Conservation (phyloP, 53 echinoderm and acorn worm species). For the Henricia sp. region DNA sequence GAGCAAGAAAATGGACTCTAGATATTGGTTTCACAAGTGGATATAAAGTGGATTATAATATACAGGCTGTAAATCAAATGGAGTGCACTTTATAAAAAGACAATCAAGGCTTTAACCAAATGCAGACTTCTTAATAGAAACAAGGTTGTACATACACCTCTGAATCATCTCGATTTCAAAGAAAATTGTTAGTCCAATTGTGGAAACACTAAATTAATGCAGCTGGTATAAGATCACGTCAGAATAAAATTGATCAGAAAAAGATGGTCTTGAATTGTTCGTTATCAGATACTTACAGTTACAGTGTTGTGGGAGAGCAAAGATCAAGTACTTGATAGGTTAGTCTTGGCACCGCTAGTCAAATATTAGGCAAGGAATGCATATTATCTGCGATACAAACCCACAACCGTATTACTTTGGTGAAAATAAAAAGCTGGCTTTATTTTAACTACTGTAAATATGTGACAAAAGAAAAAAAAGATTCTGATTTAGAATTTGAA, state of each 20-base stretch:
- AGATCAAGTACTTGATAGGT: slow-evolving; percentile 35
- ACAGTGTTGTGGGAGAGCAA: not conserved
- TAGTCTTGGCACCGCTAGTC: not conserved
- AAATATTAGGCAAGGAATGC: not conserved
- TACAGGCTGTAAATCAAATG: no score
- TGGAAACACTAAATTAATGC: slow-evolving; percentile 25
- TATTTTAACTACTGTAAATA: not conserved
- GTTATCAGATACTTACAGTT: not conserved
- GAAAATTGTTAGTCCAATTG: not conserved
- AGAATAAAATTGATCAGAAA: slow-evolving; percentile 10
- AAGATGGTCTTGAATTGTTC: slow-evolving; percentile 17
- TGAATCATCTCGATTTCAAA: not conserved
- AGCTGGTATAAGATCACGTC: not conserved
- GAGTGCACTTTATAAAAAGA: not conserved
- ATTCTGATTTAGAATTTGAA: not conserved
- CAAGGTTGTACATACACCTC: not conserved
- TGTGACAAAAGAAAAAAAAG: not conserved
- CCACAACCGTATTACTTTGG: not conserved
- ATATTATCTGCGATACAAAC: not conserved
- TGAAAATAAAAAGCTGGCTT: not conserved
- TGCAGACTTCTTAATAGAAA: not conserved
- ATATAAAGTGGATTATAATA: no score
- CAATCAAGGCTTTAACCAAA: not conserved
- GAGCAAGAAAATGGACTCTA: no score
- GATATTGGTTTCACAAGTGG: no score